A percentile compares a stretch with the other conserved stretches of the same genome.
Conservation (phyloP, 1,140 invertebrate species). For the Ceratina calcarata region DNA sequence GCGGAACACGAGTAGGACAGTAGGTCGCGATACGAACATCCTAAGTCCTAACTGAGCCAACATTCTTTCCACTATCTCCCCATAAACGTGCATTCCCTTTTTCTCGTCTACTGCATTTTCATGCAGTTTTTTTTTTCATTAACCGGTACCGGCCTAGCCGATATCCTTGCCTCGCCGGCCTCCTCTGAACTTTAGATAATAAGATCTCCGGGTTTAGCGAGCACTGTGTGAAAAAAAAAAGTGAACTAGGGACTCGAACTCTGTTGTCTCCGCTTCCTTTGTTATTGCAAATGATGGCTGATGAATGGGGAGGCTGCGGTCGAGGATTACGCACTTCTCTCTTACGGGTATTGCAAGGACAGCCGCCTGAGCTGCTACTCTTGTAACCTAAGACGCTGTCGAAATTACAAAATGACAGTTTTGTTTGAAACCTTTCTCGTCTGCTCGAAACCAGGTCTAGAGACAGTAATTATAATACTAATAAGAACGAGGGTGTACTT, state of each 20-base stretch:
- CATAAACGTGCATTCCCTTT: neutral
- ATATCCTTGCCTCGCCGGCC: neutral
- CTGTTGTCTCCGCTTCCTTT: constrained; percentile 7
- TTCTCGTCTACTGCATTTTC: neutral
- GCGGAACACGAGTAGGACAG: constrained; percentile 1
- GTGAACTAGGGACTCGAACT: neutral
- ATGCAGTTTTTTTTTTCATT: neutral
- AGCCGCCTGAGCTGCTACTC: neutral
- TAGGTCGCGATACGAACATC: neutral
- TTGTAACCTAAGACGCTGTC: neutral
- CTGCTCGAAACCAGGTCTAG: no score
- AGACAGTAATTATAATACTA: no score
- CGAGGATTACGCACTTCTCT: neutral
- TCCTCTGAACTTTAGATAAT: neutral
- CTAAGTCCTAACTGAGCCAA: neutral
- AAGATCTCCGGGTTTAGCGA: neutral
- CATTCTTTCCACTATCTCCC: neutral
- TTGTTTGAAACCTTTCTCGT: neutral
- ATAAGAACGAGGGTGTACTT: no score
- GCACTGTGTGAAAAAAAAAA: no score
- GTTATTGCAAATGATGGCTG: neutral
- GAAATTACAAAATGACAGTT: neutral
- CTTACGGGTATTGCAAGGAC: neutral
- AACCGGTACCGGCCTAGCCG: neutral
- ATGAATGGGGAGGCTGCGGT: neutral